phyloP scores from a whole-genome alignment of 2,888 invertebrate species.

The Amphipoea lucens region DNA sequence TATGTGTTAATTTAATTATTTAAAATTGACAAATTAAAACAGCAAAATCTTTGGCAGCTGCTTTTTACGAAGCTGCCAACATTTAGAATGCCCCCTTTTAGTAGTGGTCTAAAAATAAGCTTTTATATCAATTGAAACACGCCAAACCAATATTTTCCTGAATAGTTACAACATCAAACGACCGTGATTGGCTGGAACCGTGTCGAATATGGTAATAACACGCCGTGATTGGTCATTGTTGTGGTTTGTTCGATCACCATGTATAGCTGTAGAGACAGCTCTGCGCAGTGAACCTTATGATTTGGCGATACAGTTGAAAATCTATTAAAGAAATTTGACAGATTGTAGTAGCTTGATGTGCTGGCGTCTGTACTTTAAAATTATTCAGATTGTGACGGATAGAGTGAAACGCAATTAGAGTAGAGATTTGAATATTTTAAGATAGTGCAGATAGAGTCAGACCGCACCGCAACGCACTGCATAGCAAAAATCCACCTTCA shows the following conservation, averaged over 20 bases:
- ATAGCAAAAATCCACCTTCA: not conserved
- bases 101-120: not conserved
- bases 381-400: no score
- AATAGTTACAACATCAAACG: not conserved
- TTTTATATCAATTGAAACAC: not conserved
- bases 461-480: no score
- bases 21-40: not conserved
- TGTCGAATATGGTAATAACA: slow-evolving; percentile 36
- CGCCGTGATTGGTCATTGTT: slow-evolving; percentile 29
- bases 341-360: no score
- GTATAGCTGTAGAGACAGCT: not conserved
- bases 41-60: not conserved
- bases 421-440: no score
- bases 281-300: no score
- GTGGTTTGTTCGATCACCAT: slow-evolving; percentile 7
- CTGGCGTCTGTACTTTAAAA: no score
- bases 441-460: no score
- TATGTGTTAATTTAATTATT: no score
- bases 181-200: slow-evolving; percentile 11
- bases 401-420: no score
- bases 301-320: no score
- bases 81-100: not conserved
- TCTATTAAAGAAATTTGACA: no score
- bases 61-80: not conserved
- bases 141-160: not conserved